Evolutionary conservation across 2,113 vertebrate genomes (phyloP).

Genomic region (Rhegmatorhina hoffmannsi): DNA sequence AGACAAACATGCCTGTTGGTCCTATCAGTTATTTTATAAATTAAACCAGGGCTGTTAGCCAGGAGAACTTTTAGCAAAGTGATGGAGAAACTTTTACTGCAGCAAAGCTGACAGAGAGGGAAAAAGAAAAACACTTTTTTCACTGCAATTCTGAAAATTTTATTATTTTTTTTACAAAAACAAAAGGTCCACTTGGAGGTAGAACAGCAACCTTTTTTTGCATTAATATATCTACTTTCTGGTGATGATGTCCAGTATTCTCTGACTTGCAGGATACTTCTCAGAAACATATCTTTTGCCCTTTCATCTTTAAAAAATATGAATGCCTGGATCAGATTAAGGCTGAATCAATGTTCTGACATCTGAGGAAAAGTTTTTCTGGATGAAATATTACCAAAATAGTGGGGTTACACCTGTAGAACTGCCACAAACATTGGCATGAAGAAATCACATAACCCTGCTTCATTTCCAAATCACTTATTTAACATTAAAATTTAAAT

Average conservation of each 20-base stretch:
- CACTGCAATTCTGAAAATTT: not conserved
- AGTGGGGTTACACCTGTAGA: not conserved
- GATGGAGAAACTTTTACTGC: slow-evolving; percentile 3
- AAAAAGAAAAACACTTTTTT: not conserved
- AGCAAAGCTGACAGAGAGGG: not conserved
- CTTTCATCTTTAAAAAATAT: not conserved
- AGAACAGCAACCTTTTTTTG: not conserved
- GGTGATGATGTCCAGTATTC: not conserved
- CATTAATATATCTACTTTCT: not conserved
- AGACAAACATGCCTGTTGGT: slow-evolving; percentile 9
- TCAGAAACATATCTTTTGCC: not conserved
- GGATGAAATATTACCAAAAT: not conserved
- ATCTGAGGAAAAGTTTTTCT: not conserved
- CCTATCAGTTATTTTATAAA: not conserved
- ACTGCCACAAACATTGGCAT: not conserved
- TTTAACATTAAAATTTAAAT: not conserved
- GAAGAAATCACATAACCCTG: accelerated
- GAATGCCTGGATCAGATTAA: not conserved
- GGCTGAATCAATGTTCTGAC: not conserved
- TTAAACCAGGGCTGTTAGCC: not conserved
- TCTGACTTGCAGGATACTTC: not conserved
- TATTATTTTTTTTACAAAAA: not conserved
- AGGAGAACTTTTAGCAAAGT: not conserved
- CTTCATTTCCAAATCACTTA: not conserved
- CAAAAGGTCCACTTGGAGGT: not conserved